A percentile compares a stretch with the other conserved stretches of the same genome.
These are phyloP conservation scores for Mesembrinibis cayennensis DNA, from an alignment of 2,113 vertebrate species.

Conservation along the genomic window DNA sequence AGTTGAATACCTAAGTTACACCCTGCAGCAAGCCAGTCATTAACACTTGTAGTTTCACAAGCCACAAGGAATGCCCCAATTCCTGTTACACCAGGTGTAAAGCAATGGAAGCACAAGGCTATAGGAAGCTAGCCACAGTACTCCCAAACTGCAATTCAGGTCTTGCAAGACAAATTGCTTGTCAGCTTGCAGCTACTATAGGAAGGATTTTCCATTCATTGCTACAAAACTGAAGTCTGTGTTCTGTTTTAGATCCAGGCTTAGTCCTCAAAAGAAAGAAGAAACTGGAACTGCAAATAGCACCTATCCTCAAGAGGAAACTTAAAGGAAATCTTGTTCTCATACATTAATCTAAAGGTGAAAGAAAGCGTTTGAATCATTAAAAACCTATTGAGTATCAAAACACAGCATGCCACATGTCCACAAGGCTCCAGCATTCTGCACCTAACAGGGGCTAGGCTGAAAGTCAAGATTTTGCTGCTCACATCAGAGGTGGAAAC, in stretches of 20 bases:
- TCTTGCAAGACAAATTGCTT: neutral
- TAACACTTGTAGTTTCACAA: neutral
- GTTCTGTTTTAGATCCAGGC: neutral
- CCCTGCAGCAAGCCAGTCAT: neutral
- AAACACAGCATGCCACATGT: accelerated
- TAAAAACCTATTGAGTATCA: neutral
- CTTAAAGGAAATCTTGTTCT: neutral
- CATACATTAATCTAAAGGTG: neutral
- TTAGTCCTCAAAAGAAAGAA: neutral
- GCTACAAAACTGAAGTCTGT: neutral
- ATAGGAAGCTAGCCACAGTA: neutral
- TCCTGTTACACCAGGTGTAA: neutral
- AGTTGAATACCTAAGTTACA: neutral
- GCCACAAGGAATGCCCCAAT: neutral
- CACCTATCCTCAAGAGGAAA: neutral
- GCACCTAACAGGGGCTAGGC: neutral
- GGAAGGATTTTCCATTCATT: neutral
- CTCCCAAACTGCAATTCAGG: neutral
- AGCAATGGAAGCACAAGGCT: neutral
- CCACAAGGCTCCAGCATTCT: neutral
- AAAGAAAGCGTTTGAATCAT: neutral
- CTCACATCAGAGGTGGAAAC: neutral
- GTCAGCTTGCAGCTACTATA: neutral
- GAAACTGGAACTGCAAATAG: neutral
- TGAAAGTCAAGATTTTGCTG: neutral